Base-by-base conservation (phyloP, 1,140 invertebrate species). In the Atta texana region DNA sequence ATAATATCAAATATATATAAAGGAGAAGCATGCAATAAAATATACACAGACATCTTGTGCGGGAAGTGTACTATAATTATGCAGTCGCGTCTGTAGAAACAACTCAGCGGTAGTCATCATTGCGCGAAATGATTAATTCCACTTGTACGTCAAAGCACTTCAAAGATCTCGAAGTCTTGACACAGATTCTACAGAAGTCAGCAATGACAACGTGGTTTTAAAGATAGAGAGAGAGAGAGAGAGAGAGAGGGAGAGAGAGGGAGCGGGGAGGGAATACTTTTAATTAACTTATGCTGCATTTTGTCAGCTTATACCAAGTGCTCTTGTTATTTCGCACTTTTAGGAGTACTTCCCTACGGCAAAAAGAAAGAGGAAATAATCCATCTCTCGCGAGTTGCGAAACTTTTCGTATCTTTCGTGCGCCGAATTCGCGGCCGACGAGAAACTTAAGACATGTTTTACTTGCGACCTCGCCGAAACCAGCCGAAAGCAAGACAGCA, bases 61-160 rank as follows among this genome's bases (percentile, higher is more conserved):
- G 39, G 10, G 2, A 0, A 18, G 24, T n/a, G 31, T 7, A 6
- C 7, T 2, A 14, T 61, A 76, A 76, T 76, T 76, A 76, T 59
- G 55, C 74, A 61, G 21, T 34, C 34, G 28, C 10, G 49, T 31
- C 14, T 8, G 31, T 55, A 24, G 64, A 80, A 64, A 28, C 18
- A 64, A 69, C 34, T 16, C 14, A n/a, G 14, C 12, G 12, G 18
- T 24, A 76, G 55, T 24, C 28, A 21, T 24, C 28, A 21, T 77
- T 53, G 53, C 57, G 61, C 49, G 49, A 80, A 68, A 68, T 71
- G 49, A 81, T 81, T 81, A 81, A 81, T 69, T 71, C 21, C 14
- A 16, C 34, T 57, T 28, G 55, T 44, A 21, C 16, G 8, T 44
- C 34, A 61, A 53, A 39, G 49, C 24, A 77, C n/a, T 34, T 39